Evolutionary conservation across 2,797 vertebrate species (phyloP).

Genomic region (Smutsia temminckii): DNA sequence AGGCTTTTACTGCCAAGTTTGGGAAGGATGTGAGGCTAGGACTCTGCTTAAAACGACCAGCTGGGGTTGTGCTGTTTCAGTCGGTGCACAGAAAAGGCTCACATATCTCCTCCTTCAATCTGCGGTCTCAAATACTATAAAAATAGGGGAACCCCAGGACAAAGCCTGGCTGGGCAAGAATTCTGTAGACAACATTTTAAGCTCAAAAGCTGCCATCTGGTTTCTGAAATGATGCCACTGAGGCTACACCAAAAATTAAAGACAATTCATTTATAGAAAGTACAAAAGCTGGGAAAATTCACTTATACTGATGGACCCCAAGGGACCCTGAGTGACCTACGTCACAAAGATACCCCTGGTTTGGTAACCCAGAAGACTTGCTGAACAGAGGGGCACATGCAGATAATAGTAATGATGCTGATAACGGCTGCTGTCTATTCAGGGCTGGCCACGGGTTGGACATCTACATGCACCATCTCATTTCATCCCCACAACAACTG

Average conservation of each 20-base stretch:
- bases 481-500: too few relatives aligned
- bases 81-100: constrained; percentile 24
- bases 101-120: not conserved
- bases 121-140: not conserved
- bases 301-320: too few relatives aligned
- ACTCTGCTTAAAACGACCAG: constrained; percentile 69
- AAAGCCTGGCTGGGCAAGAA: not conserved
- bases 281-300: not conserved
- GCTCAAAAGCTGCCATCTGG: not conserved
- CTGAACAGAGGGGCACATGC: accelerated
- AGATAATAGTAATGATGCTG: not conserved
- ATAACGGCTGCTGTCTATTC: accelerated
- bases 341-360: not conserved
- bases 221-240: not conserved
- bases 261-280: not conserved
- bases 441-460: accelerated
- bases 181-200: not conserved
- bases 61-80: constrained; percentile 41
- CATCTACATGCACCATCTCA: accelerated
- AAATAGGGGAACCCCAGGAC: not conserved
- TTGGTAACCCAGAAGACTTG: not conserved
- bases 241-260: constrained; percentile 17
- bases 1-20: constrained; percentile 81
- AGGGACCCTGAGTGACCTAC: not conserved
- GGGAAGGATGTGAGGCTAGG: constrained; percentile 70